Percentiles rank a stretch among this genome's conserved stretches.
Conservation (phyloP, 2,113 vertebrate species). For the Paramormyrops kingsleyae region DNA sequence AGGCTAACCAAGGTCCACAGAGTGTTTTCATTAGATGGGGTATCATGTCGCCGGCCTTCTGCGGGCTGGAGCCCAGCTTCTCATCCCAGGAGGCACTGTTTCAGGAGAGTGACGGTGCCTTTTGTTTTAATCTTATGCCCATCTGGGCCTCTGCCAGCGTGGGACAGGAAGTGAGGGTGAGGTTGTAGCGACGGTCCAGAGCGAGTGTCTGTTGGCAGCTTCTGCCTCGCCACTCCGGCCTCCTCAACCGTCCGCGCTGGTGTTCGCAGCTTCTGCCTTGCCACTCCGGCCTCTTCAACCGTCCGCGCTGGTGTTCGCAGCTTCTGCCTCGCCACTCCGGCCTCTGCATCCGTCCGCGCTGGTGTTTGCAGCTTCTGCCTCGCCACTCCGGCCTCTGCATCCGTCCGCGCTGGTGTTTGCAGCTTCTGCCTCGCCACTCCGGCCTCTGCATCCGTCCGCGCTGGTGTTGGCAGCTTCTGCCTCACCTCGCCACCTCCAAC, state of each 20-base stretch:
- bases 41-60: slow-evolving; percentile 67
- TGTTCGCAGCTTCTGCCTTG: not conserved
- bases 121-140: slow-evolving; percentile 2
- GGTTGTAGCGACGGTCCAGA: not conserved
- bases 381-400: no score
- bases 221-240: no score
- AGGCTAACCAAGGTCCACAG: slow-evolving; percentile 46
- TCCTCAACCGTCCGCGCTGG: not conserved
- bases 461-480: no score
- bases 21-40: slow-evolving; percentile 57
- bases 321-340: no score
- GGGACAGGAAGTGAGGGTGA: slow-evolving; percentile 64
- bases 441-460: no score
- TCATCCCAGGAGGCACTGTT: slow-evolving; percentile 46
- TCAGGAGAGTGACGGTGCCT: not conserved
- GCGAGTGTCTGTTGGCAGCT: not conserved
- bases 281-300: no score
- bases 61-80: slow-evolving; percentile 50
- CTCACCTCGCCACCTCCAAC: not conserved
- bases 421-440: no score
- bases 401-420: no score
- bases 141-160: slow-evolving; percentile 61
- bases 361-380: no score
- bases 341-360: no score
- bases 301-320: no score